Base-by-base conservation (phyloP, 2,888 invertebrate species). In the Tigriopus californicus region DNA sequence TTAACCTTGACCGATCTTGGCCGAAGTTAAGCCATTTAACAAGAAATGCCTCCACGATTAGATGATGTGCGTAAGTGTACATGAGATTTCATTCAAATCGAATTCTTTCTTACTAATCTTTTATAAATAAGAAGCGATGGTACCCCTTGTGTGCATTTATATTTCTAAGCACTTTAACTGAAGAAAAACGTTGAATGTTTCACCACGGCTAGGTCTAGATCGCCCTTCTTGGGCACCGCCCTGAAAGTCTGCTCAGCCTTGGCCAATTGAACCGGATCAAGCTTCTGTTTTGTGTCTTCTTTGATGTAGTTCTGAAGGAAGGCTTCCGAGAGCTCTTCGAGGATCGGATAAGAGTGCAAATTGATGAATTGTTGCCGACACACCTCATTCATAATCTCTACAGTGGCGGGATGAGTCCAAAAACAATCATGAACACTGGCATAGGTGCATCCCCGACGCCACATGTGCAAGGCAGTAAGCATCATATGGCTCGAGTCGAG, bases 401-500 rank as follows among this genome's bases (percentile, higher is more conserved):
- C 88, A 41, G 83, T 80, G 64, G 78, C 78, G 0, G 97, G 83
- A 73, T 99, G 98, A 1, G 98, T 98, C 98, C 98, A 99, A 75
- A 83, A 99, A 71, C 97, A 98, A 73, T 99, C 98, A 73, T 99
- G 98, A 22, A 99, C 94, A 0, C 97, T 94, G 6, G 90, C 87
- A 75, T 91, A 99, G 48, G 88, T 84, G 58, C 95, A 76, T 1
- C 83, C 89, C 6, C 75, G 75, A 40, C 83, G 78, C 72, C 85
- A 84, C 68, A 89, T 88, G 72, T 82, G 77, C 66, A 99, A 75
- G 10, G 94, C 85, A 1, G 98, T 99, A 63, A 99, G 77, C 95
- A 98, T 97, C 98, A 99, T 99, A 74, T 99, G 98, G 67, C 84
- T 82, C 57, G 97, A 92, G 75, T 99, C 98, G 69, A 99, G 75